Evolutionary conservation across 2,113 vertebrate species (phyloP).

Genomic region (Taxidea taxus): DNA sequence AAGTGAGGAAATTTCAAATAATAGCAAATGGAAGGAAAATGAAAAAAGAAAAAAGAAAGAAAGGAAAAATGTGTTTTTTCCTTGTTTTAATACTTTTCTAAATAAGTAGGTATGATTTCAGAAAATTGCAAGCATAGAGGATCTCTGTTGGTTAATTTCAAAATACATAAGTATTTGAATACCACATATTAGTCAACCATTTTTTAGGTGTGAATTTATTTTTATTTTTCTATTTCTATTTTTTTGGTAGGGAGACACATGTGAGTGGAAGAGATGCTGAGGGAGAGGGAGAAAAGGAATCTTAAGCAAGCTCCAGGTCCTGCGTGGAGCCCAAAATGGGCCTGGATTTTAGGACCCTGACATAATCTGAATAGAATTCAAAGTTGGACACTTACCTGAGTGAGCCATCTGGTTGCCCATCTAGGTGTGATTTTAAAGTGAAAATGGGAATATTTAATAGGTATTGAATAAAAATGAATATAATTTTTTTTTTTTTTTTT

Average conservation of each 20-base stretch:
- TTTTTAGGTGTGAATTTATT: not conserved
- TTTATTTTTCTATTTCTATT: not conserved
- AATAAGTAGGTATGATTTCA: not conserved
- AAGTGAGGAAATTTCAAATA: not conserved
- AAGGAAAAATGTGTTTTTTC: not conserved
- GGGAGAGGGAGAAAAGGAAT: not conserved
- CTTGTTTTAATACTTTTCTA: not conserved
- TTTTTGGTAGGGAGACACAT: not conserved
- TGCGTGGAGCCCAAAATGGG: not conserved
- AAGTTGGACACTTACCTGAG: not conserved
- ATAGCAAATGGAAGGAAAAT: not conserved
- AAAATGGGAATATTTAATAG: not conserved
- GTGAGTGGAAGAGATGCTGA: not conserved
- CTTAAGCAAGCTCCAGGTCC: not conserved
- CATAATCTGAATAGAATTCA: not conserved
- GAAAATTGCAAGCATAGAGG: not conserved
- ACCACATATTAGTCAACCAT: not conserved
- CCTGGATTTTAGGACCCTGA: not conserved
- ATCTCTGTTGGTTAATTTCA: not conserved
- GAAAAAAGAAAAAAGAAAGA: no score
- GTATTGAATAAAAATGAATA: not conserved
- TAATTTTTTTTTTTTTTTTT: no score
- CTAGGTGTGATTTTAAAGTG: not conserved
- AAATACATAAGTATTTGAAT: not conserved
- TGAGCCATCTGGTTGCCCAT: not conserved